Evolutionary conservation across 64 coral and sea anemone genomes (phyloP).

Genomic region (Pocillopora verrucosa): DNA sequence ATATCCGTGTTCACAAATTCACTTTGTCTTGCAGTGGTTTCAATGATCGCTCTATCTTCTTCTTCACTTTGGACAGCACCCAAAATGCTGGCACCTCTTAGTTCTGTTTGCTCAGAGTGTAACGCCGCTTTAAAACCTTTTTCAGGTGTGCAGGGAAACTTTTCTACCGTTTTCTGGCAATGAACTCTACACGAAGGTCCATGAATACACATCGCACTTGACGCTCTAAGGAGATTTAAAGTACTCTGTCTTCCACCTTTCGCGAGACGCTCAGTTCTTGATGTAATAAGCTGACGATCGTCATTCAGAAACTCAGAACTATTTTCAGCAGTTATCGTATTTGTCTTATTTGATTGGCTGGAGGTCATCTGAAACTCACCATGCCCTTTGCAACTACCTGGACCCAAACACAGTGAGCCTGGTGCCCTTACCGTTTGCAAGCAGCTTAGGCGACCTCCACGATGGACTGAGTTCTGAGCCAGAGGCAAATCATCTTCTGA

Average conservation of each 20-base stretch:
- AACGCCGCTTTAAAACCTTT: too few relatives aligned
- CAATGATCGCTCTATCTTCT: neutral
- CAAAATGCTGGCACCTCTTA: constrained; percentile 10
- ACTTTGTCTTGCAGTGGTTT: neutral
- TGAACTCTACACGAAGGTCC: constrained; percentile 7
- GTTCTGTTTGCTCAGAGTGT: neutral
- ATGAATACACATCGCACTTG: constrained; percentile 40
- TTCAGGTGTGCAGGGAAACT: neutral
- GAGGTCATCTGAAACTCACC: neutral
- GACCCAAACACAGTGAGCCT: neutral
- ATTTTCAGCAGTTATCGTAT: neutral
- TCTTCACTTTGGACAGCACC: neutral
- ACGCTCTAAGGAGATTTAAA: constrained; percentile 24
- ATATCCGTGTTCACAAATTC: neutral
- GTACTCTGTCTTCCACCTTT: constrained; percentile 40
- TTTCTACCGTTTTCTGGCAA: neutral
- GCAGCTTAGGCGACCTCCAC: constrained; percentile 13
- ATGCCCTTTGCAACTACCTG: neutral
- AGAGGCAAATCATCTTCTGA: neutral
- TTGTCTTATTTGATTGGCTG: neutral
- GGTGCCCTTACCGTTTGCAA: constrained; percentile 20
- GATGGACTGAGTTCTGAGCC: constrained; percentile 1
- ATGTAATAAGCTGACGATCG: neutral
- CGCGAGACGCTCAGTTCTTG: constrained; percentile 6
- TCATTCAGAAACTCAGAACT: neutral